Base-by-base conservation (phyloP, 92 coral and sea anemone species). In the Zoanthus solanderi region DNA sequence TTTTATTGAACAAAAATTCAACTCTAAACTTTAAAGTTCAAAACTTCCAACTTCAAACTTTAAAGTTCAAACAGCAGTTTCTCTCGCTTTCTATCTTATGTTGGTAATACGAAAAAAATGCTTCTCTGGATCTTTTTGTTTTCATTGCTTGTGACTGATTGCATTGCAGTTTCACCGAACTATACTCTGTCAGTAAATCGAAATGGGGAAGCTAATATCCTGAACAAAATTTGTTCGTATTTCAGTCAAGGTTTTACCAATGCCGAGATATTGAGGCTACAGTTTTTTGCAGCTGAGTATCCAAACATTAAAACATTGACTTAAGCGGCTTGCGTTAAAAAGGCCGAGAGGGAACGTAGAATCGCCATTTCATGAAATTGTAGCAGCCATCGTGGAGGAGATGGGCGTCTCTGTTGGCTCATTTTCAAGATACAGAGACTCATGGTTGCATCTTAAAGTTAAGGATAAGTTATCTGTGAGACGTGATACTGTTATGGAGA, bases 401-500 rank as follows among this genome's bases (percentile, higher is more conserved):
- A 48, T 79, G 13, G 71, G 79, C 28, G 87, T 42, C 42, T 79
- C 75, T 88, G 87, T 80, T 13, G 87, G 87, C 14, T 79, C 81
- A 50, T 83, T 50, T 48, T 81, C 85, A 57, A 87, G 90, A 69
- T 79, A 88, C 83, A 78, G 80, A 31, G 90, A 88, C 72, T 79
- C 79, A 87, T 23, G 53, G 16, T 68, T 72, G 87, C 77, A 81
- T 32, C 87, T 82, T 5, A 89, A 84, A 75, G 15, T 89, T 7
- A 89, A 77, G n/a, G 66, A 89, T 37, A 87, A 76, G 32, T 53
- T 87, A 7, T 31, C 65, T 37, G 94, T 88, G 31, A 78, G 79
- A 84, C 71, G 84, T 71, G 91, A 78, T 15, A 78, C 83, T 16
- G 91, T 79, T 3, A 91, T 91, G 94, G 18, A 18, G 14, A 86